Base-by-base conservation (phyloP, 2,797 vertebrate species). In the Pristis pectinata region DNA sequence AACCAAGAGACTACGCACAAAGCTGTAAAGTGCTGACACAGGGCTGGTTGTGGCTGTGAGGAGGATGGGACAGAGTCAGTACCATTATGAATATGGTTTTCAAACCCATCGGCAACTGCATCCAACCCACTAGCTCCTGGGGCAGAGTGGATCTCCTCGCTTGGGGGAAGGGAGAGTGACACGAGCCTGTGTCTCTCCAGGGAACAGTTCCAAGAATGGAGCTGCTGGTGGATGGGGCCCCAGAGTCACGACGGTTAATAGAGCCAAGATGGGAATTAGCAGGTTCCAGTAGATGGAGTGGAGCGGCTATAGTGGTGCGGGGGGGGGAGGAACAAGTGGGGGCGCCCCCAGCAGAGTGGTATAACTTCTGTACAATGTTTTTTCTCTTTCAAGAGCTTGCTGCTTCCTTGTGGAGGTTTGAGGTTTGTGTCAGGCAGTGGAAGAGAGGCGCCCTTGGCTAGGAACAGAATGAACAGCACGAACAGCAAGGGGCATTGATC, bases 41-140 rank as follows among this genome's bases (percentile, higher is more conserved):
- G 98, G 98, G 96, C 98, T 99, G 96, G 98, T 98, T 64, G 98
- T 98, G 2, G 98, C 98, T 99, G 96, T 0, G 2, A 7, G 37
- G 13, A 27, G 44, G 22, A 67, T 0, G 94, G 89, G 92, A 37
- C 15, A 95, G 59, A 94, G 7, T 34, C 1, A 64, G 41, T 34
- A 37, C 49, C 30, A 27, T 3, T 0, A 3, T 0, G 49, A 24
- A 10, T 0, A 13, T 27, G 27, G 34, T 27, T 17, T 11, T 83
- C 11, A 83, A 27, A n/a, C 11, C 13, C 61, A 15, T 6, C 61
- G 0, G 15, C 61, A 9, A 10, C 61, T 15, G 9, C 15, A 4
- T 64, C 15, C 7, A 9, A 15, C 61, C 61, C 7, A 9, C 61
- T 15, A 49, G 59, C 59, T 11, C 59, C 59, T 7, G 11, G 59